Evolutionary conservation across 1,140 invertebrate genomes (phyloP).

Genomic region (Ceratina japonica): DNA sequence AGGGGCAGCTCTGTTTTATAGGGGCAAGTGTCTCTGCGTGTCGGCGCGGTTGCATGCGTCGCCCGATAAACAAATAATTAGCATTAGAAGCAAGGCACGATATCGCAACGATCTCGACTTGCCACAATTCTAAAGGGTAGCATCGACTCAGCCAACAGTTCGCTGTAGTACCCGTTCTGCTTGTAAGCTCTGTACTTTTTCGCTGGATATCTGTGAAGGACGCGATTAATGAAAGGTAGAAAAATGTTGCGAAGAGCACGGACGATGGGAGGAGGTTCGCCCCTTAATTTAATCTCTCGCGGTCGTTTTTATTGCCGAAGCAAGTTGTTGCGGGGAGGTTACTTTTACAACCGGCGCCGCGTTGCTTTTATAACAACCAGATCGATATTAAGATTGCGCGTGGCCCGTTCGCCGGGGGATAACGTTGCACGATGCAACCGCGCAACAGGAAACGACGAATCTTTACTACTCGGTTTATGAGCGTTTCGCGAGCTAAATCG

Average conservation of each 20-base stretch:
- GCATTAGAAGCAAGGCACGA: conserved; percentile 66
- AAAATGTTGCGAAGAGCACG: conserved; percentile 3
- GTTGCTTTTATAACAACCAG: conserved; percentile 38
- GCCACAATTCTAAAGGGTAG: conserved; percentile 5
- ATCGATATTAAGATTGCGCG: conserved; percentile 46
- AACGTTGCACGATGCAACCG: not conserved
- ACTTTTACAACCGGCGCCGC: conserved; percentile 35
- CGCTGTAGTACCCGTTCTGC: too few species aligned
- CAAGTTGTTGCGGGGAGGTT: conserved; percentile 38
- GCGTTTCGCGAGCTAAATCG: conserved; percentile 1
- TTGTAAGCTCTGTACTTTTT: not conserved
- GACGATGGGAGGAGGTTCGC: not conserved
- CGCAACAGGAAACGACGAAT: conserved; percentile 13
- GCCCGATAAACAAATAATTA: conserved; percentile 77
- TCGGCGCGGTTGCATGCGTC: conserved; percentile 60
- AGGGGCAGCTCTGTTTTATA: conserved; percentile 55
- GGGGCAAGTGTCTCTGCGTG: conserved; percentile 43
- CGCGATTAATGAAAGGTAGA: conserved; percentile 18
- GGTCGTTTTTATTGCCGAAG: conserved; percentile 30
- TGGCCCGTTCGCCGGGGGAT: not conserved
- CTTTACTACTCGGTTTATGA: conserved; percentile 36
- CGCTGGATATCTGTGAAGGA: not conserved
- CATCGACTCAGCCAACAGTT: not conserved
- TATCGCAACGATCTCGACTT: conserved; percentile 1
- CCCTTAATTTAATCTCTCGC: conserved; percentile 37